phyloP scores from a whole-genome alignment of 2,797 vertebrate species.

The Heteromormyrus szaboi region DNA sequence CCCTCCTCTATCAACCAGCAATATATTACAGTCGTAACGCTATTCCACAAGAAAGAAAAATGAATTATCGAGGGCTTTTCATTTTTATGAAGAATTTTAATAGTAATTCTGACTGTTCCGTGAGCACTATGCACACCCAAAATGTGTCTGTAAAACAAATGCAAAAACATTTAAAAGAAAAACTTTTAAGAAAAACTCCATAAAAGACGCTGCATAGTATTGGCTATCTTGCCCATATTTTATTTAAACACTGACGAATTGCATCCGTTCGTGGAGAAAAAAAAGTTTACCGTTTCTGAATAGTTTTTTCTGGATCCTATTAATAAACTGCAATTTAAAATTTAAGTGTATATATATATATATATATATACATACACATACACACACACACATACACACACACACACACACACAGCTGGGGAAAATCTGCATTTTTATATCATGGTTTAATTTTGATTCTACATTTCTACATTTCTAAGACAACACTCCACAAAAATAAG shows the following conservation, averaged over 20 bases:
- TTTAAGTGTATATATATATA: neutral
- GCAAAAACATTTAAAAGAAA: neutral
- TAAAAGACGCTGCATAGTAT: neutral
- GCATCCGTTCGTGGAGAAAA: neutral
- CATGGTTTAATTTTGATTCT: neutral
- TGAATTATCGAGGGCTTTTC: neutral
- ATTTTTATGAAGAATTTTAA: neutral
- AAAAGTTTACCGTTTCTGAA: neutral
- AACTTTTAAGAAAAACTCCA: neutral
- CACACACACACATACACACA: too few species aligned
- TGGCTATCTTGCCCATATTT: neutral
- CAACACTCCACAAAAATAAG: neutral
- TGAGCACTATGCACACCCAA: neutral
- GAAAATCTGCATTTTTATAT: neutral
- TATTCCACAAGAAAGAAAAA: neutral
- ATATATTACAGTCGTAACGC: neutral
- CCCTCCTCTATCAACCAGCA: slow-evolving; percentile 40
- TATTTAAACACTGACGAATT: neutral
- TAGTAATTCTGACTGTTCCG: neutral
- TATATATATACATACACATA: neutral
- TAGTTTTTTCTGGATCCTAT: neutral
- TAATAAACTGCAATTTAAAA: neutral
- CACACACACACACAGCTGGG: neutral
- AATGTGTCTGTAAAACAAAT: neutral
- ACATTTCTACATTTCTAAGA: neutral